phyloP scores from a whole-genome alignment of 2,888 invertebrate genomes.

The Agrochola circellaris region DNA sequence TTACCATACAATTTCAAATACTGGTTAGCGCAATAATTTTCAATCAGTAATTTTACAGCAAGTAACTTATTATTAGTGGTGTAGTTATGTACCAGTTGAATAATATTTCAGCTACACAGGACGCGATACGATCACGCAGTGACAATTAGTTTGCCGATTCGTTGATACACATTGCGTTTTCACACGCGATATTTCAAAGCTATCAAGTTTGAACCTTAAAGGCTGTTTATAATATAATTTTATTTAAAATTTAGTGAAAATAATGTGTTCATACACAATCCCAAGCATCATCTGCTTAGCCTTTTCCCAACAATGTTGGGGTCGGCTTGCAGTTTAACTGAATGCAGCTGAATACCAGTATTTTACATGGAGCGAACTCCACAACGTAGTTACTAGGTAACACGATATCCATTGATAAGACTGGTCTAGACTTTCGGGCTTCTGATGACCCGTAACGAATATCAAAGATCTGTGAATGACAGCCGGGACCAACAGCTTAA shows the following conservation, averaged over 20 bases:
- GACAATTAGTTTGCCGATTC: slow-evolving; percentile 61
- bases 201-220: slow-evolving; percentile 8
- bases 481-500: no score
- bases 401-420: no score
- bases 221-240: background rate
- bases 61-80: slow-evolving; percentile 46
- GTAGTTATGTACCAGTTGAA: slow-evolving; percentile 35
- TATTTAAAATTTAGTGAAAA: background rate
- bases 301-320: no score
- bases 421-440: no score
- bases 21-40: slow-evolving; percentile 33
- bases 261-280: background rate
- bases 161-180: slow-evolving; percentile 56
- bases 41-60: slow-evolving; percentile 44
- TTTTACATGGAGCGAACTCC: no score
- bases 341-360: no score
- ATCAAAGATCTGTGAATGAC: no score
- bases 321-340: no score
- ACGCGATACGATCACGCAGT: slow-evolving; percentile 68
- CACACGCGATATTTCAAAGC: slow-evolving; percentile 41
- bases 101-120: slow-evolving; percentile 53
- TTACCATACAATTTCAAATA: slow-evolving; percentile 16
- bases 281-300: background rate
- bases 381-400: no score
- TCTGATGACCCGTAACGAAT: no score